phyloP scores from a whole-genome alignment of 2,113 vertebrate genomes.

The Brachionichthys hirsutus region DNA sequence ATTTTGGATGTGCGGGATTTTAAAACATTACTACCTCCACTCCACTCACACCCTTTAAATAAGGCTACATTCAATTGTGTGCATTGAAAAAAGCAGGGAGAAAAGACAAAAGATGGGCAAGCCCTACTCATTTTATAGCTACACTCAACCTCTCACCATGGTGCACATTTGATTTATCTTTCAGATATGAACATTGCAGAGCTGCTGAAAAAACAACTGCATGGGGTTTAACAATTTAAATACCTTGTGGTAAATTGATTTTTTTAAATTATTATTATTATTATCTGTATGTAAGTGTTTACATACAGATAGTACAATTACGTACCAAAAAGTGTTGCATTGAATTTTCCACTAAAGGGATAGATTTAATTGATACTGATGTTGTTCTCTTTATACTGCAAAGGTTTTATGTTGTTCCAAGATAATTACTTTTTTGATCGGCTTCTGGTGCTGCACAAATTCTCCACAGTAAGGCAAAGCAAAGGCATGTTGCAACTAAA shows the following conservation, averaged over 20 bases:
- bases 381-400: conserved; percentile 14
- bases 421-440: conserved; percentile 43
- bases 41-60: conserved; percentile 27
- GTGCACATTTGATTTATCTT: conserved; percentile 14
- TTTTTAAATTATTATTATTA: too few species aligned
- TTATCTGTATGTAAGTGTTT: too few species aligned
- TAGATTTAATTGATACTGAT: conserved; percentile 22
- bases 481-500: conserved; percentile 3
- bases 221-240: conserved; percentile 1
- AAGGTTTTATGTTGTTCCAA: conserved; percentile 22
- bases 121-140: conserved; percentile 2
- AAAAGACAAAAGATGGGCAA: conserved; percentile 4
- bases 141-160: neutral
- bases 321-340: conserved; percentile 10
- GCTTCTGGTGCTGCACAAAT: conserved; percentile 16
- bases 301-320: conserved; percentile 6
- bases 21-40: conserved; percentile 18
- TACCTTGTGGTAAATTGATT: neutral
- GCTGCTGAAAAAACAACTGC: neutral
- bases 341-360: neutral
- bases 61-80: conserved; percentile 13
- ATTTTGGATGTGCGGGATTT: conserved; percentile 21
- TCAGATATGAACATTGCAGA: neutral
- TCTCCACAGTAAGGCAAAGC: conserved; percentile 2
- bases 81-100: conserved; percentile 2